Base-by-base conservation (phyloP, 2,797 vertebrate species). In the Cossypha polioptera region DNA sequence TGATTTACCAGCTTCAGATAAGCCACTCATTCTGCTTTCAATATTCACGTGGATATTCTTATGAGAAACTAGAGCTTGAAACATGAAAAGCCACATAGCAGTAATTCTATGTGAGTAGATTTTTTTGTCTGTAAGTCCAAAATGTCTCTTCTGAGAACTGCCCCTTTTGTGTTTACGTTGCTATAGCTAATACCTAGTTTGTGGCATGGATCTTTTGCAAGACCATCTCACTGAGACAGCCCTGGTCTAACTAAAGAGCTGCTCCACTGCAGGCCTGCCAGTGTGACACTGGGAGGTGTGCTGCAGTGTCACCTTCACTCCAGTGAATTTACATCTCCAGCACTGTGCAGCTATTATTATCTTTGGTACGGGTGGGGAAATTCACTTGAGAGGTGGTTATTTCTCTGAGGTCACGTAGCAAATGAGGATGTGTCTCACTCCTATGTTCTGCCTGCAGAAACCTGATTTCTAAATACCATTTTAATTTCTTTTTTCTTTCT, bases 221-320 rank as follows among this genome's bases (percentile, higher is more conserved):
- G 61, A 42, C 6, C 6, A 9, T 54, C 16, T 74, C 47, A 38
- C 24, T 1, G 4, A 59, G 50, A 59, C 67, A 79, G 63, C 59
- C 38, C n/a, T 2, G 17, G 45, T 17, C n/a, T 25, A n/a, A 7
- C 18, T 20, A 2, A 42, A 0, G 4, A 50, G 2, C 24, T 31
- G 59, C 63, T 77, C 40, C 22, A 3, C 45, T 61, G 72, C 58
- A 57, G 59, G 74, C 2, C 1, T 54, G 42, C 33, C 59, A 65
- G 17, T 10, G 68, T 95, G 82, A n/a, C 71, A 19, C 36, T 20
- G 86, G 72, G 40, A 79, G 77, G 26, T 50, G 74, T 50, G 35
- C 77, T 62, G 72, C 53, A 8, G 82, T 86, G 85, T 88, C 94
- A 77, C 82, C 85, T 94, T 90, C 5, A 0, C 87, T 95, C 78